Base-by-base conservation (phyloP, 2,888 invertebrate genomes). In the Hypercompe scribonia region DNA sequence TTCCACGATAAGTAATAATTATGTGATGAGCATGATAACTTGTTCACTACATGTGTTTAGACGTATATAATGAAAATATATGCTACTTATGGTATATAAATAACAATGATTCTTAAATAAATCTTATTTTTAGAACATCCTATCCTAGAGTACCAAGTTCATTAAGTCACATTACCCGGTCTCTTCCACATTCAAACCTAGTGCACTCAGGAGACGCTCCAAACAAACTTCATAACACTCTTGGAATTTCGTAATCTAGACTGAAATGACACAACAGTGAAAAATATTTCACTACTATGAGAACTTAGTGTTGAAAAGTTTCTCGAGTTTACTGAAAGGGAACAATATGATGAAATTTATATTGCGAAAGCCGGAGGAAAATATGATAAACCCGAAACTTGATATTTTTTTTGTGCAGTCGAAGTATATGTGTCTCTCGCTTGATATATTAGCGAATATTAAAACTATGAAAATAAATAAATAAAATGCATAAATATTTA, bases 221-320 rank as follows among this genome's bases (percentile, higher is more conserved):
- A 78, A 82, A 81, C 77, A 81, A 85, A 79, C 80, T 82, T 80
- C 77, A 79, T 80, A 81, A 86, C 77, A 73, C 81, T 79, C 78
- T 73, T 65, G 68, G 71, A 76, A 84, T 80, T 77, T 84, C 70
- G 80, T 84, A 85, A 81, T 81, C 74, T 69, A 71, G 39, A 36
- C 74, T 80, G 73, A 75, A 80, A 80, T 70, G 72, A 73, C 72
- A 33, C 36, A 42, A n/a, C 31, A 28, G 66, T 82, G 78, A 79
- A 82, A 82, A 84, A 82, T 78, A 39, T 68, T 28, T 66, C 71
- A 69, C 74, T 70, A 76, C 76, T 79, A 73, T 78, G 67, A 75
- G 78, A 76, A 70, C 77, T 73, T 75, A 71, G 34, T 34, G 73
- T 70, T 46, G 3, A 61, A 31, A 73, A 70, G 70, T 61, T 65